Conservation (phyloP, 2,888 invertebrate species). For the Lagria hirta region DNA sequence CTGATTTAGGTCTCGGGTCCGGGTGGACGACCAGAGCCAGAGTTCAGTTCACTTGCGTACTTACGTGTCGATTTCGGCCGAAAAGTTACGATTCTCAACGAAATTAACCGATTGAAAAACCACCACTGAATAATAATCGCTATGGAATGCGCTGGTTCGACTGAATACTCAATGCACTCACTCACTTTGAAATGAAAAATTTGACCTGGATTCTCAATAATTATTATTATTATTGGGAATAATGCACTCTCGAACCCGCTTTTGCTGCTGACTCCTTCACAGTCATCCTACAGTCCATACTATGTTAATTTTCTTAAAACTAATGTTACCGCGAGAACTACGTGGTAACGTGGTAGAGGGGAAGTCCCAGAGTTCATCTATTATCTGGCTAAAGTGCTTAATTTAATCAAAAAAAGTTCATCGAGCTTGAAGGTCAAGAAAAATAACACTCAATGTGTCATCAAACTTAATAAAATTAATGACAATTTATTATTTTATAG, state of each 20-base stretch:
- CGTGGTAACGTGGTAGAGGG: too few species aligned
- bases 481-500: too few species aligned
- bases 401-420: too few species aligned
- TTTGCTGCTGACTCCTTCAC: too few species aligned
- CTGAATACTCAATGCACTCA: conserved; percentile 15
- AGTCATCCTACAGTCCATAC: conserved; percentile 1
- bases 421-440: too few species aligned
- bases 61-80: conserved; percentile 12
- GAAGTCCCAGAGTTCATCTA: too few species aligned
- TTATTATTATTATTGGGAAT: conserved; percentile 19
- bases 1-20: conserved; percentile 23
- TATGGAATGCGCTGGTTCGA: conserved; percentile 25
- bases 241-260: conserved; percentile 8
- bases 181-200: conserved; percentile 16
- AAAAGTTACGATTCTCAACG: conserved; percentile 9
- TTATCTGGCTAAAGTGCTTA: too few species aligned
- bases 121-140: conserved; percentile 26
- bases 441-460: too few species aligned
- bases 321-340: too few species aligned
- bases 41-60: conserved; percentile 25
- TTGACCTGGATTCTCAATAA: conserved; percentile 20
- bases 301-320: conserved; percentile 8
- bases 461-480: too few species aligned
- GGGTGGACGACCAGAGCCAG: conserved; percentile 27
- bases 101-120: conserved; percentile 10